Evolutionary conservation across 1,140 invertebrate species (phyloP), one percentile per base, ranked within the genome.

Genomic region (Platorchestia sp.): DNA sequence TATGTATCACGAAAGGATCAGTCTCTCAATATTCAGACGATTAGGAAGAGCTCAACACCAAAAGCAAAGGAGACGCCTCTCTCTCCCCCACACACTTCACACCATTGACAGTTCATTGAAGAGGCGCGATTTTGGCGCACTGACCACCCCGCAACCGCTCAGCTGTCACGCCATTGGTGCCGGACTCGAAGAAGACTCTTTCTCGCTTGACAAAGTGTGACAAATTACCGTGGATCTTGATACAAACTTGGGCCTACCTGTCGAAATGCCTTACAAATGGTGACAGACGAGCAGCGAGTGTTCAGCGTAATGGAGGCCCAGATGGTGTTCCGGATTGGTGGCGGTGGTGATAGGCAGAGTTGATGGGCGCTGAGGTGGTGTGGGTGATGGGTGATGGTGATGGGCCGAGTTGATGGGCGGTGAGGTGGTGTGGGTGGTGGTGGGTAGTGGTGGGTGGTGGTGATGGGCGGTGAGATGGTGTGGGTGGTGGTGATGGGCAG

Each of bases 241-340:
- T 89, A 44, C 87, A 42, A 89, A 89, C 87, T 89, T 89, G 87
- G 41, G 43, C n/a, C 87, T 42, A 44, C 87, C 87, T 89, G 87
- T 89, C 87, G 87, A 89, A 41, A 89, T 89, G 87, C 87, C 43
- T 89, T 44, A 89, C n/a, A 89, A 89, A 89, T 89, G 87, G 87
- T 89, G 87, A 89, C 43, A 44, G 43, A 89, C 43, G 87, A 89
- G 87, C 87, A 44, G 43, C 87, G 87, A 89, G 43, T 89, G 87
- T 89, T 42, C n/a, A 44, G 87, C 87, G 59, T 75, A 75, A 75
- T 75, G 59, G 59, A 75, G 59, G 59, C 59, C 59, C 59, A 75
- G 59, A 75, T 75, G 59, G 14, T 75, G 59, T 27, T 36, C 36
- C 10, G 59, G 59, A 75, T 75, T 75, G 59, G 59, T 75, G 59